These are phyloP conservation scores for Chelonoidis abingdonii DNA, from an alignment of 2,113 vertebrate genomes.

Conservation along the genomic window DNA sequence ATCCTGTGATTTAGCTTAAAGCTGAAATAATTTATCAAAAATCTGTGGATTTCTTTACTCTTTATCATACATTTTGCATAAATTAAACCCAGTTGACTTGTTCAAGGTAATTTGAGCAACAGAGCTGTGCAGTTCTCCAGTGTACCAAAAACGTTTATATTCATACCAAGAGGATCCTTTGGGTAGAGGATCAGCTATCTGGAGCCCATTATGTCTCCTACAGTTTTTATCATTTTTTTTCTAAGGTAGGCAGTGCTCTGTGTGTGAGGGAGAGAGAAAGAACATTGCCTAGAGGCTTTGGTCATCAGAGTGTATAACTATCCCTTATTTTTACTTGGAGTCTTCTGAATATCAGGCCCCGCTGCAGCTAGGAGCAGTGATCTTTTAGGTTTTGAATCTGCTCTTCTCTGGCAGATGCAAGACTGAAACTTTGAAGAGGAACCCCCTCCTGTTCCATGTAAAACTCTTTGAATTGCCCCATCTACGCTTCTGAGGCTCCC, in stretches of 20 bases:
- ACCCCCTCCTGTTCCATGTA: conserved; percentile 65
- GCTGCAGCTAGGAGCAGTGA: conserved; percentile 66
- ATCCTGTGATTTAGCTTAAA: neutral
- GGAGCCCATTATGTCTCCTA: conserved; percentile 28
- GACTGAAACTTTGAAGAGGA: conserved; percentile 67
- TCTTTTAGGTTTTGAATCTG: conserved; percentile 66
- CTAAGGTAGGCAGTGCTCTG: neutral
- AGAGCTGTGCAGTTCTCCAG: neutral
- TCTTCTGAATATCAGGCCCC: conserved; percentile 64
- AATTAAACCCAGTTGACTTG: neutral
- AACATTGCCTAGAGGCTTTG: conserved; percentile 42
- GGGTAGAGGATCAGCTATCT: conserved; percentile 42
- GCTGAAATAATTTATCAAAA: neutral
- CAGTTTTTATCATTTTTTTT: neutral
- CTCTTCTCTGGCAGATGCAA: conserved; percentile 50
- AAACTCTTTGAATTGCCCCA: conserved; percentile 74
- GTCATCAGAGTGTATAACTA: conserved; percentile 38
- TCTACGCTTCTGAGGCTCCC: conserved; percentile 64
- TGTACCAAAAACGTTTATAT: neutral
- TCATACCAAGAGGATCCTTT: neutral
- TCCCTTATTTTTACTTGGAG: conserved; percentile 70
- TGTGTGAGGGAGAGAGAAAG: conserved; percentile 30
- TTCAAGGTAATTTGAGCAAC: neutral
- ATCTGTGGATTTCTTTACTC: neutral
- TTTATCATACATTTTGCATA: accelerated